Evolutionary conservation across 2,888 invertebrate species (phyloP).

Genomic region (Coecobrya sp.): DNA sequence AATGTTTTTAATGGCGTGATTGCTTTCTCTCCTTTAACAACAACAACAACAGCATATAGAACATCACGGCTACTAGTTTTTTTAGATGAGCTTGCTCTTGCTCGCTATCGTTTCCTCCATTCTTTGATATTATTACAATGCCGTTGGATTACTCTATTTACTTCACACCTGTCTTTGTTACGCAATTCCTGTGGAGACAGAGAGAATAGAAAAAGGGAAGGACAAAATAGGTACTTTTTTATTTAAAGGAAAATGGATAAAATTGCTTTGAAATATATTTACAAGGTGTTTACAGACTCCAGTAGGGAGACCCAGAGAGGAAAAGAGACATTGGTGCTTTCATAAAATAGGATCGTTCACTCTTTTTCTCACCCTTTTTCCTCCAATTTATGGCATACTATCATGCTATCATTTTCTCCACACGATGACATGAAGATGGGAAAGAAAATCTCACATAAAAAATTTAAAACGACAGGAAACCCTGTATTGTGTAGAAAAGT

Average conservation of each 20-base stretch:
- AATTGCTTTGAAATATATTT: slow-evolving; percentile 25
- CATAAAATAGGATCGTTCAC: slow-evolving; percentile 3
- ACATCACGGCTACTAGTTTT: background rate
- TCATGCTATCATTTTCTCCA: background rate
- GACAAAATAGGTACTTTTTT: background rate
- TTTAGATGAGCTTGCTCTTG: background rate
- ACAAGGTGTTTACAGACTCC: slow-evolving; percentile 42
- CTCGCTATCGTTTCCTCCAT: background rate
- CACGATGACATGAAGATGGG: slow-evolving; percentile 10
- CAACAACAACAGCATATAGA: background rate
- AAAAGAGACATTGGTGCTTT: background rate
- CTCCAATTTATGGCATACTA: background rate
- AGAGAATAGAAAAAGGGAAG: background rate
- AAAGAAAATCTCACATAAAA: slow-evolving; percentile 24
- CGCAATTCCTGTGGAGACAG: background rate
- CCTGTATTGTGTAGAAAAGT: too few species aligned
- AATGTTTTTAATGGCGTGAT: slow-evolving; percentile 44
- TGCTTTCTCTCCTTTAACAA: slow-evolving; percentile 14
- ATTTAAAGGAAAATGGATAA: background rate
- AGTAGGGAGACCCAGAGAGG: background rate
- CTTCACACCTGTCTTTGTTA: slow-evolving; percentile 9
- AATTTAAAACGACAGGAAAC: background rate
- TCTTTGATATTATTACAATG: slow-evolving; percentile 3
- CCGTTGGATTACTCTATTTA: slow-evolving; percentile 16
- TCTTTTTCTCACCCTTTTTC: slow-evolving; percentile 36